A percentile compares a stretch with the other conserved stretches of the same genome.
phyloP scores from a whole-genome alignment of 1,140 invertebrate species.

The Orius insidiosus region DNA sequence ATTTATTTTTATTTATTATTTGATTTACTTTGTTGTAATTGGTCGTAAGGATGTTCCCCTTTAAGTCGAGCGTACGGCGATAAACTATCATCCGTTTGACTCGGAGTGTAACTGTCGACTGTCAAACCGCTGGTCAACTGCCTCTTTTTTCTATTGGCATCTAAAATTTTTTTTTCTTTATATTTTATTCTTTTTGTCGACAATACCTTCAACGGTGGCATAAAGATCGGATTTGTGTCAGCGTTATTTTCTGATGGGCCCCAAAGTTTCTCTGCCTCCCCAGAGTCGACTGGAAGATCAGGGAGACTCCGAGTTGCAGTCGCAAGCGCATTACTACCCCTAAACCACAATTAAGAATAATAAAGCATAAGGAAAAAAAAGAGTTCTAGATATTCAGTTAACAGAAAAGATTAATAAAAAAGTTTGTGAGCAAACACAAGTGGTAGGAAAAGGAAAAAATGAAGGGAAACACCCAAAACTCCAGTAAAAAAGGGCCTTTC shows the following conservation, averaged over 20 bases:
- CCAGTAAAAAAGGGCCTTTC: too few species aligned
- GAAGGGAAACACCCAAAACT: too few species aligned
- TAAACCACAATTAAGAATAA: slow-evolving; percentile 5
- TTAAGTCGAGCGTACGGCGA: slow-evolving; percentile 22
- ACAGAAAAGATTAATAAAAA: too few species aligned
- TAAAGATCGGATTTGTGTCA: slow-evolving; percentile 26
- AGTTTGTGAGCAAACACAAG: too few species aligned
- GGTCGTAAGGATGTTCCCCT: slow-evolving; percentile 25
- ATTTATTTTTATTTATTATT: slow-evolving; percentile 1
- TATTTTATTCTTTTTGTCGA: background rate
- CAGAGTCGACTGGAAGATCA: slow-evolving; percentile 23
- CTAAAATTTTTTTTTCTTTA: background rate
- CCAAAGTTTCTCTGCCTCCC: slow-evolving; percentile 16
- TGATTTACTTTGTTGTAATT: slow-evolving; percentile 23
- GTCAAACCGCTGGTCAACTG: slow-evolving; percentile 14
- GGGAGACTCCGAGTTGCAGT: slow-evolving; percentile 25
- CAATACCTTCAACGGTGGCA: slow-evolving; percentile 26
- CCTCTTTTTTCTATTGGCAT: slow-evolving; percentile 10
- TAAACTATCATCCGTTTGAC: slow-evolving; percentile 21
- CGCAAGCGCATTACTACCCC: slow-evolving; percentile 15
- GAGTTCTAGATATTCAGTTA: too few species aligned
- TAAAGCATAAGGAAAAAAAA: background rate
- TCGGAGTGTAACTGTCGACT: slow-evolving; percentile 18
- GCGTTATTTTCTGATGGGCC: slow-evolving; percentile 19
- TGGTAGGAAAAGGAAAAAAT: too few species aligned